Evolutionary conservation across 2,113 vertebrate species (phyloP), one percentile per base, ranked within the genome.

Genomic region (Ivindomyrus marchei): DNA sequence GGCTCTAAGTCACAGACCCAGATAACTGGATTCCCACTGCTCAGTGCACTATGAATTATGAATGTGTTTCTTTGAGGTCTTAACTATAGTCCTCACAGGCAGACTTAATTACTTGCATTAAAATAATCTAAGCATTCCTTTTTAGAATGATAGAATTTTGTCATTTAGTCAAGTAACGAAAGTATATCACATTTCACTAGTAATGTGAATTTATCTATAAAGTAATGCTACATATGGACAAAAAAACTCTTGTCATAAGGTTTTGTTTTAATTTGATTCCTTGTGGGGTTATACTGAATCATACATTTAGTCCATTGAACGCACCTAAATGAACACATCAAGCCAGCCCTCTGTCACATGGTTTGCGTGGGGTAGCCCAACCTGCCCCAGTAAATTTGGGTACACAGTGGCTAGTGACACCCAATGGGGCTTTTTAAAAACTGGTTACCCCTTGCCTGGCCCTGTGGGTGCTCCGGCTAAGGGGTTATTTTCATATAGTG

Each of bases 21-120:
- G 31, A 87, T 87, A 87, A 87, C 85, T 27, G 50, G 85, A 52
- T 87, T 87, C 49, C n/a, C n/a, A 87, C 85, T 53, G 50, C 85
- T 53, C 49, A 17, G 85, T 6, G n/a, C 27, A 39, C 49, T 39
- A 87, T 87, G 50, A 87, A 87, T 87, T 87, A 87, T 87, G 50
- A 53, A 87, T 87, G 31, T 15, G 50, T 49, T 53, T 47, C 85
- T 87, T 53, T 87, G 49, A n/a, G 49, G 50, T 36, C 85, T 87
- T 87, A 49, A 53, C 50, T 52, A 49, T 36, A 15, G 85, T 27
- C 27, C 36, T 53, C 27, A 49, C 6, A 15, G 21, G 47, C 84
- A 50, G 45, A 86, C 11, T 53, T 53, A 87, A 87, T 53, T 15
- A 49, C 27, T 84, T 45, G 17, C 36, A 85, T 53, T 36, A 87